Evolutionary conservation across 2,888 invertebrate species (phyloP), one percentile per base, ranked within the genome.

Genomic region (Osmoderma eremita): DNA sequence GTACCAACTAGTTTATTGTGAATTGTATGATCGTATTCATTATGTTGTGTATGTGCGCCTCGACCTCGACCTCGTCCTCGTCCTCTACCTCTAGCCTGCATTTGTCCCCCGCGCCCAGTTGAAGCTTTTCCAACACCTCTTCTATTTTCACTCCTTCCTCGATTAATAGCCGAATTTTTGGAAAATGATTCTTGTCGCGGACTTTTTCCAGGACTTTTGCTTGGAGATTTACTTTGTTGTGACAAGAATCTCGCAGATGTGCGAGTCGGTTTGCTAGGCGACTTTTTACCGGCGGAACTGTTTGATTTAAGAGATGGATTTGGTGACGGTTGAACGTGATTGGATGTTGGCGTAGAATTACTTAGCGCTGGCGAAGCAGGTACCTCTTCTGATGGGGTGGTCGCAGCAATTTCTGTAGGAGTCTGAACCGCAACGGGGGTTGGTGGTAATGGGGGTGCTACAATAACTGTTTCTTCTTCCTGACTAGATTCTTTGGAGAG

Each of bases 1-100:
- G 95, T 95, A 6, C 95, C 94, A 5, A 90, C 90, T 39, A 94
- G 83, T 78, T 93, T 93, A 78, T 90, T 92, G 71, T 91, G 91
- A 68, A 92, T 92, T 1, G 92, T 90, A 75, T 89, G 89, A 68
- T 82, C 79, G n/a, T 81, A 73, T 58, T 73, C 76, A 17, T 71
- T 71, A 61, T 75, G 73, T 48, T 74, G 73, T 12, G 71, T 51
- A 63, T 76, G 76, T 45, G 73, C 70, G 42, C 76, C 75, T 20
- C 82, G 78, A 2, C 84, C 84, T 42, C 84, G 79, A 1, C 84
- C 84, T 71, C 81, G 71, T 3, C 79, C 79, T 18, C 78, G 70
- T 3, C 78, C 81, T 13, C 83, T 74, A 15, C 81, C 80, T 63
- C 79, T 75, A 13, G 76, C 71, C 50, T 79, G 77, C 30, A 72